Percentiles rank a stretch among this genome's conserved stretches.
Evolutionary conservation across 1,140 invertebrate species (phyloP).

Genomic region (Pseudachorutes palmiensis): DNA sequence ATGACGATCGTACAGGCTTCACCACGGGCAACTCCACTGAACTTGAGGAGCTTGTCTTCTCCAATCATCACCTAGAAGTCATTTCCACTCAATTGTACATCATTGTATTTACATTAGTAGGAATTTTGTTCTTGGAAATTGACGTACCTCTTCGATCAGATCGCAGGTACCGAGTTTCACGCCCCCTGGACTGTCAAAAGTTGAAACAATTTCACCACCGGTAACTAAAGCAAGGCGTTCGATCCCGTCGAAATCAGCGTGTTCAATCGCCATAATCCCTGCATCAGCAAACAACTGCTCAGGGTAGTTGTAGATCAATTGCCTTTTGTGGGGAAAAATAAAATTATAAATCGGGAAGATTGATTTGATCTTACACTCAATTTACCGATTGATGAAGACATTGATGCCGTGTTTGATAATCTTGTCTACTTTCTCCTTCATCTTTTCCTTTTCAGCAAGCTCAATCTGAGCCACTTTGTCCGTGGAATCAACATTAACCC

Average conservation of each 20-base stretch:
- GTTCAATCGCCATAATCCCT: conserved; percentile 98
- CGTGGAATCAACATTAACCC: conserved; percentile 94
- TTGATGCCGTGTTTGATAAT: conserved; percentile 93
- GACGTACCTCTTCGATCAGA: conserved; percentile 77
- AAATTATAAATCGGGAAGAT: background rate
- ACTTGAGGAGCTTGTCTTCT: conserved; percentile 90
- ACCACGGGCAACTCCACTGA: conserved; percentile 87
- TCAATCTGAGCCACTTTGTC: conserved; percentile 98
- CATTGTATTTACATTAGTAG: no score
- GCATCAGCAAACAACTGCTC: conserved; percentile 99
- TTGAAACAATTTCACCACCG: conserved; percentile 97
- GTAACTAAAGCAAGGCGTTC: conserved; percentile 93
- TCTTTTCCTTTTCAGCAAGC: conserved; percentile 96
- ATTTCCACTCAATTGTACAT: no score
- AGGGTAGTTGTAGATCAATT: conserved; percentile 99
- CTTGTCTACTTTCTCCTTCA: conserved; percentile 98
- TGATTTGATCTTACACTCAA: conserved; percentile 16
- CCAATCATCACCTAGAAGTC: conserved; percentile 92
- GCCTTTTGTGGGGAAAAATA: conserved; percentile 53
- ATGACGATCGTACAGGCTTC: conserved; percentile 96
- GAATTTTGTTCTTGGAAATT: no score
- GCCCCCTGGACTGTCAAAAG: conserved; percentile 86
- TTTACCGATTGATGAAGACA: conserved; percentile 92
- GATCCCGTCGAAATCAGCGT: conserved; percentile 99
- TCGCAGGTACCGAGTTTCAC: conserved; percentile 92